Percentiles rank a stretch among this genome's conserved stretches.
phyloP scores from a whole-genome alignment of 1,140 invertebrate genomes.

The Pogonus chalceus region DNA sequence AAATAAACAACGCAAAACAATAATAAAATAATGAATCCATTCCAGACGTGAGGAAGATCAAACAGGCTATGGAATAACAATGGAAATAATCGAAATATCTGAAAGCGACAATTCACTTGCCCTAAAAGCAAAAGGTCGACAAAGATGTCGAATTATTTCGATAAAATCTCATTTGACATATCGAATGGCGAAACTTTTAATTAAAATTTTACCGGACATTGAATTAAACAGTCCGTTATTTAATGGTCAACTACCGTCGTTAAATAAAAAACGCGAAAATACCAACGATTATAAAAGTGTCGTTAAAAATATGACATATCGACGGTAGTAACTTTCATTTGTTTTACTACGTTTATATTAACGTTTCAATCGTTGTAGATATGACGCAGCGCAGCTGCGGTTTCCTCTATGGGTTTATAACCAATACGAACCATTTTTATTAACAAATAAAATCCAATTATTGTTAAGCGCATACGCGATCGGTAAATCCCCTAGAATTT shows the following conservation, averaged over 20 bases:
- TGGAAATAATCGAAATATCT: conserved; percentile 31
- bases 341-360: conserved; percentile 1
- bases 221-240: background rate
- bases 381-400: conserved; percentile 27
- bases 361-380: conserved; percentile 4
- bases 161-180: background rate
- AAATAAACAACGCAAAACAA: background rate
- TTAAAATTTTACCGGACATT: conserved; percentile 6
- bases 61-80: conserved; percentile 27
- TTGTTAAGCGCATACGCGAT: background rate
- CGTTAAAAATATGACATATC: background rate
- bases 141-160: conserved; percentile 27
- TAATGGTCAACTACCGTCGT: background rate
- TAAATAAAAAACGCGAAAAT: conserved; percentile 1
- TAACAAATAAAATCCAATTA: background rate
- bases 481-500: background rate
- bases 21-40: background rate
- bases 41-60: background rate
- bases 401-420: conserved; percentile 29
- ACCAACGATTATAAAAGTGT: background rate
- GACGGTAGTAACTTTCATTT: background rate
- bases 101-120: conserved; percentile 21
- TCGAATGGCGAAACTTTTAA: background rate
- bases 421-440: conserved; percentile 15
- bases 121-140: conserved; percentile 31